Conservation (phyloP, 2,888 invertebrate genomes). For the Nasonovia ribisnigri region DNA sequence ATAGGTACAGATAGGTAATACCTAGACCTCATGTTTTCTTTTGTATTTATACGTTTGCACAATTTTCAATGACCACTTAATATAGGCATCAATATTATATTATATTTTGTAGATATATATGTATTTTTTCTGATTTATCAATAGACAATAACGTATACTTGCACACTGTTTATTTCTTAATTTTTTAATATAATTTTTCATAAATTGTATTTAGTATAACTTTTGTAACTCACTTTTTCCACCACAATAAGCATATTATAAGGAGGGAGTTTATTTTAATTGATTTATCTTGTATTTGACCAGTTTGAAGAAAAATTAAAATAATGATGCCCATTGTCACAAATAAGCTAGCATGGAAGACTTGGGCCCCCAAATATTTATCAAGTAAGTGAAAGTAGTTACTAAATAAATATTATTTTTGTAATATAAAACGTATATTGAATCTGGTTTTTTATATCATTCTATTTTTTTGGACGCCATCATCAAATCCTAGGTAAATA, state of each 20-base stretch:
- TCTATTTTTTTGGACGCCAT: too few species aligned
- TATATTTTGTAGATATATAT: too few species aligned
- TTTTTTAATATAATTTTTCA: not conserved
- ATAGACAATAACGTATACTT: not conserved
- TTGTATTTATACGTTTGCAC: not conserved
- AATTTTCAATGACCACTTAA: too few species aligned
- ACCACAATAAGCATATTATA: not conserved
- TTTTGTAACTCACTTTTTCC: not conserved
- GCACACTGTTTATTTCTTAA: not conserved
- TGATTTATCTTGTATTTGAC: not conserved
- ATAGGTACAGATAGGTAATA: not conserved
- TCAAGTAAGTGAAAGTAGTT: not conserved
- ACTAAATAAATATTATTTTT: not conserved
- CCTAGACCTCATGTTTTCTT: not conserved
- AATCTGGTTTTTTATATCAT: too few species aligned
- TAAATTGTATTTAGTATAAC: not conserved
- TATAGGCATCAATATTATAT: too few species aligned
- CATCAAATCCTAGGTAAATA: too few species aligned
- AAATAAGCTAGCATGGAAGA: too few species aligned
- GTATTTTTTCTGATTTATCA: not conserved
- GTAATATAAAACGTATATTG: too few species aligned
- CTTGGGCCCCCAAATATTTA: not conserved
- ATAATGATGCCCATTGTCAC: too few species aligned
- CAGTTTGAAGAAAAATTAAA: not conserved
- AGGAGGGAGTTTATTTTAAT: not conserved